Percentiles rank a stretch among this genome's conserved stretches.
phyloP scores from a whole-genome alignment of 2,888 invertebrate genomes.

The Chymomyza procnemis region DNA sequence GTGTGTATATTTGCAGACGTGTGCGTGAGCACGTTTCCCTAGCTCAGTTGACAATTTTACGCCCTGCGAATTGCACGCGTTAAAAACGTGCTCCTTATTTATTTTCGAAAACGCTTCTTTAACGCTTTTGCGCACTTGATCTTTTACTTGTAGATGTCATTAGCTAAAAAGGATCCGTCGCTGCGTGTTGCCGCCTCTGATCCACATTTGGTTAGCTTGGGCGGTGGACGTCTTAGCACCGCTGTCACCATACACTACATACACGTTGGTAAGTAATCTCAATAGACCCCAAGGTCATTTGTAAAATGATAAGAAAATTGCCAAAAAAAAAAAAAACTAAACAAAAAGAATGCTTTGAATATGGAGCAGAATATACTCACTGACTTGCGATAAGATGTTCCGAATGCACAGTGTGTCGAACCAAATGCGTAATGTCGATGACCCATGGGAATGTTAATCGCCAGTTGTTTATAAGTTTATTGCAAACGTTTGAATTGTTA shows the following conservation, averaged over 20 bases:
- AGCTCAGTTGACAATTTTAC: conserved; percentile 52
- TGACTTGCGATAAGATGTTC: neutral
- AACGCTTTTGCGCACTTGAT: neutral
- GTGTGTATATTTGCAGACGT: neutral
- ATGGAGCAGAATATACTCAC: conserved; percentile 18
- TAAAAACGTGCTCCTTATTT: conserved; percentile 19
- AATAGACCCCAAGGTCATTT: conserved; percentile 53
- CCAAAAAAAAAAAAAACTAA: conserved; percentile 18
- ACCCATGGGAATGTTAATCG: too few relatives aligned
- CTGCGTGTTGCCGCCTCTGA: conserved; percentile 86
- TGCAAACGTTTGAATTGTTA: too few relatives aligned
- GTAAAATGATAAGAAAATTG: conserved; percentile 47
- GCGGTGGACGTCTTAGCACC: conserved; percentile 92
- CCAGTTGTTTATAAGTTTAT: too few relatives aligned
- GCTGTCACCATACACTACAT: conserved; percentile 95
- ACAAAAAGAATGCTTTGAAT: neutral
- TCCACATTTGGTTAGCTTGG: conserved; percentile 94
- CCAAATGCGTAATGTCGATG: neutral
- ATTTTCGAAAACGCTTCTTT: conserved; percentile 1
- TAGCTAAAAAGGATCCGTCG: conserved; percentile 78
- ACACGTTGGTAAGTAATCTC: conserved; percentile 85
- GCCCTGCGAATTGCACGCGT: conserved; percentile 46
- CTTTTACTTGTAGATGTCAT: conserved; percentile 76
- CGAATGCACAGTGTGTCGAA: neutral
- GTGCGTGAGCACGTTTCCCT: neutral